Conservation (phyloP, 2,797 vertebrate species). For the Sarcoramphus papa region DNA sequence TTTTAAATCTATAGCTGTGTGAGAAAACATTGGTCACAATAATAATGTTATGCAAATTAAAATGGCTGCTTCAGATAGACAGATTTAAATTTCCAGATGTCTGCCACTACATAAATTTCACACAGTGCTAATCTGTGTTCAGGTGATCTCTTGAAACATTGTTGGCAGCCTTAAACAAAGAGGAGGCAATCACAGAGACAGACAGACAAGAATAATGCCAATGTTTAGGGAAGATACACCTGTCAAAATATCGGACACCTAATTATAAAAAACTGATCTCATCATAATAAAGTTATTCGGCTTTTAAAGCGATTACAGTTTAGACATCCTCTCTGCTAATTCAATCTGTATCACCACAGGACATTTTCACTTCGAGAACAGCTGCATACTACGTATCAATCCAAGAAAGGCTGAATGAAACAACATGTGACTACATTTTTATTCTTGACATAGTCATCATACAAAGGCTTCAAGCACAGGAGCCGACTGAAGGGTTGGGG, state of each 20-base stretch:
- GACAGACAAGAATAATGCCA: not conserved
- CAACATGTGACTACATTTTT: not conserved
- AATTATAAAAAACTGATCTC: not conserved
- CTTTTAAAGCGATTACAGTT: not conserved
- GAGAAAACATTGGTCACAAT: constrained; percentile 1
- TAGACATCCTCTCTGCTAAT: not conserved
- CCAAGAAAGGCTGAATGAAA: not conserved
- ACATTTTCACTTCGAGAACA: not conserved
- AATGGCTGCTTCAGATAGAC: not conserved
- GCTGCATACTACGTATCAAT: not conserved
- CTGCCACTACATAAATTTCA: not conserved
- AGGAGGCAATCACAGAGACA: not conserved
- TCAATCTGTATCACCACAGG: not conserved
- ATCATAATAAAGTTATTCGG: constrained; percentile 2
- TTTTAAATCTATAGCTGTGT: not conserved
- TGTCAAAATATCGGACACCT: not conserved
- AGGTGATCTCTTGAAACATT: not conserved
- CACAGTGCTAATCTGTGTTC: not conserved
- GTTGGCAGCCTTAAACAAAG: not conserved
- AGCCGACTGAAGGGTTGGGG: not conserved
- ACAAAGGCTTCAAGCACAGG: not conserved
- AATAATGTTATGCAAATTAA: constrained; percentile 23
- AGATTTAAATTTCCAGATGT: constrained; percentile 15
- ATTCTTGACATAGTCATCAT: not conserved
- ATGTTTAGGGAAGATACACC: not conserved